These are phyloP conservation scores for Psophia crepitans DNA, from an alignment of 2,113 vertebrate genomes.

Conservation along the genomic window DNA sequence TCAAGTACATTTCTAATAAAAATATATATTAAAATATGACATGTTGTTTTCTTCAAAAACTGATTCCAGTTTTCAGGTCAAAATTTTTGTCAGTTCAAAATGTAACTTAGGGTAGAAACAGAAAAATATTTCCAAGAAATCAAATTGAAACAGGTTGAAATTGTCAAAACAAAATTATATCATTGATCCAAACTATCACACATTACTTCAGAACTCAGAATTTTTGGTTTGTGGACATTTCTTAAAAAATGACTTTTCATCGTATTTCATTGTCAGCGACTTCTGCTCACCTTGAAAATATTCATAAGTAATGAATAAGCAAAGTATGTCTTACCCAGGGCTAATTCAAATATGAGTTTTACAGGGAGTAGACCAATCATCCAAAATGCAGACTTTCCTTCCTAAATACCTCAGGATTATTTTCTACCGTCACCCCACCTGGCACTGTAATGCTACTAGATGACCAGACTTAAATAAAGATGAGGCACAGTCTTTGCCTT, in stretches of 20 bases:
- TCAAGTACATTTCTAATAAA: neutral
- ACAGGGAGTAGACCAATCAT: neutral
- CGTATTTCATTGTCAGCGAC: neutral
- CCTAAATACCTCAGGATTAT: neutral
- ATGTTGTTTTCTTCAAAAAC: neutral
- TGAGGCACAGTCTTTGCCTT: neutral
- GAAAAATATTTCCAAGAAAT: neutral
- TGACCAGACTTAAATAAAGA: neutral
- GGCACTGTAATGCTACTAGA: neutral
- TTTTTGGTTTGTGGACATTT: neutral
- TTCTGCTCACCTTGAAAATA: neutral
- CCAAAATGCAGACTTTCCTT: neutral
- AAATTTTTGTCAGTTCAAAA: neutral
- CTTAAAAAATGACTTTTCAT: neutral
- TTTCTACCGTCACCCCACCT: neutral
- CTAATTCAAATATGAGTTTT: neutral
- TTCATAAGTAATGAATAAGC: neutral
- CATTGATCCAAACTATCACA: neutral
- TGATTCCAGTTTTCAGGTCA: neutral
- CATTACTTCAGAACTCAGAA: neutral
- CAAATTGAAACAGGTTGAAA: neutral
- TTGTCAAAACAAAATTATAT: neutral
- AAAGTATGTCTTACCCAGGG: neutral
- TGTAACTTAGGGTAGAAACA: neutral
- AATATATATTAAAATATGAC: neutral